Percentiles rank a stretch among this genome's conserved stretches.
phyloP scores from a whole-genome alignment of 2,888 invertebrate genomes.

The Neoscelio sp. region DNA sequence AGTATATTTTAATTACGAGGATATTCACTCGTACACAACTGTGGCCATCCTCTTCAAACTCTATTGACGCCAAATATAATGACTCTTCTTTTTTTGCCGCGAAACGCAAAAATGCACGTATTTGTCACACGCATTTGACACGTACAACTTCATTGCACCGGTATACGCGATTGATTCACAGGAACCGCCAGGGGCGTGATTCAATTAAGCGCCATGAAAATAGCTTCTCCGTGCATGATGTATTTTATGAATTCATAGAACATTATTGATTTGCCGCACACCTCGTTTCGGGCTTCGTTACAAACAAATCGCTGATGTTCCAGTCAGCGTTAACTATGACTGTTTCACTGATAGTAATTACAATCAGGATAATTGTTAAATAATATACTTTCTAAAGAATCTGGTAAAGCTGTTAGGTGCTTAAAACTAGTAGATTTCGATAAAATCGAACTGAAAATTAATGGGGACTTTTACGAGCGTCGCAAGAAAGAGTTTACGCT shows the following conservation, averaged over 20 bases:
- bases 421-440: too few species aligned
- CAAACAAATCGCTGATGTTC: conserved; percentile 18
- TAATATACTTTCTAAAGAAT: conserved; percentile 10
- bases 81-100: conserved; percentile 1
- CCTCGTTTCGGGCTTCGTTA: conserved; percentile 20
- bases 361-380: conserved; percentile 12
- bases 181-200: conserved; percentile 35
- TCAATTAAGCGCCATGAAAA: conserved; percentile 45
- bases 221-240: conserved; percentile 31
- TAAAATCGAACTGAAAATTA: too few species aligned
- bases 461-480: neutral
- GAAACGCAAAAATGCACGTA: conserved; percentile 17
- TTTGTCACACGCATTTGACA: conserved; percentile 17
- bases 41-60: too few species aligned
- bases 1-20: conserved; percentile 1
- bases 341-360: conserved; percentile 11
- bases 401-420: conserved; percentile 1
- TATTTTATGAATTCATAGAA: conserved; percentile 53
- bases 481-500: conserved; percentile 14
- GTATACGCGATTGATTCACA: conserved; percentile 33
- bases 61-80: conserved; percentile 9
- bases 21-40: conserved; percentile 1
- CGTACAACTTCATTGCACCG: conserved; percentile 17
- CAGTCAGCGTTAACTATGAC: neutral
- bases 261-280: conserved; percentile 44